These are phyloP conservation scores for Drosophila mimetica DNA, from an alignment of 2,888 invertebrate species.

Conservation along the genomic window DNA sequence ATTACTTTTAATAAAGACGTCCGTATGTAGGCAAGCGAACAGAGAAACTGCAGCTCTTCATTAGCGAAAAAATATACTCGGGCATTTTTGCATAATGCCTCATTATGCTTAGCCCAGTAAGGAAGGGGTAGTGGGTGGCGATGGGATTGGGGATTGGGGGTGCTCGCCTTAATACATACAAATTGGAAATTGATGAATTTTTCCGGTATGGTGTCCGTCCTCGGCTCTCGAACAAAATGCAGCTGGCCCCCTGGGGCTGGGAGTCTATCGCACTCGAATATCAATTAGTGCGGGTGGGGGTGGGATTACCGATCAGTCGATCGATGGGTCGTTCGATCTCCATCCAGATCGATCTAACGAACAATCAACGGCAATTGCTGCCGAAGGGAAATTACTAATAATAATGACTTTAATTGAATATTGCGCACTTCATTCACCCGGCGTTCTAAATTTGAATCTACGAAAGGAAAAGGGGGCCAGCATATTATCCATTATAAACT, in stretches of 20 bases:
- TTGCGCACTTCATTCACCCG: constrained; percentile 79
- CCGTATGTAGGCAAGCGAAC: constrained; percentile 52
- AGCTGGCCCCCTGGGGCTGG: constrained; percentile 24
- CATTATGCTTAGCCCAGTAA: constrained; percentile 62
- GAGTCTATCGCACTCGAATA: constrained; percentile 44
- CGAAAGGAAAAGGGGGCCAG: constrained; percentile 29
- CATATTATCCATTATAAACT: constrained; percentile 78
- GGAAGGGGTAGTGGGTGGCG: constrained; percentile 8
- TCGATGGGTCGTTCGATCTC: constrained; percentile 24
- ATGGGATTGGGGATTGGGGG: constrained; percentile 2
- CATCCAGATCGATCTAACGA: constrained; percentile 44
- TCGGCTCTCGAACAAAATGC: constrained; percentile 24
- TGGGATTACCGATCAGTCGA: constrained; percentile 38
- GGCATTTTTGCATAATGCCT: constrained; percentile 79
- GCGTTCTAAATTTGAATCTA: constrained; percentile 51
- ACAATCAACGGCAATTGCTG: constrained; percentile 45
- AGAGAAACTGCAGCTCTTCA: constrained; percentile 56
- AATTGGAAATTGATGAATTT: constrained; percentile 83
- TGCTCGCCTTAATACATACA: constrained; percentile 77
- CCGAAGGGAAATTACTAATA: constrained; percentile 80
- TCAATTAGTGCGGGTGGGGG: constrained; percentile 47
- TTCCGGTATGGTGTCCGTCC: constrained; percentile 71
- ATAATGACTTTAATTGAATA: constrained; percentile 81
- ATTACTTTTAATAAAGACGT: constrained; percentile 82
- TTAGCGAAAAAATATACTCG: constrained; percentile 62